Percentiles rank a stretch among this genome's conserved stretches.
Conservation (phyloP, 2,888 invertebrate species). For the Platycheirus albimanus region DNA sequence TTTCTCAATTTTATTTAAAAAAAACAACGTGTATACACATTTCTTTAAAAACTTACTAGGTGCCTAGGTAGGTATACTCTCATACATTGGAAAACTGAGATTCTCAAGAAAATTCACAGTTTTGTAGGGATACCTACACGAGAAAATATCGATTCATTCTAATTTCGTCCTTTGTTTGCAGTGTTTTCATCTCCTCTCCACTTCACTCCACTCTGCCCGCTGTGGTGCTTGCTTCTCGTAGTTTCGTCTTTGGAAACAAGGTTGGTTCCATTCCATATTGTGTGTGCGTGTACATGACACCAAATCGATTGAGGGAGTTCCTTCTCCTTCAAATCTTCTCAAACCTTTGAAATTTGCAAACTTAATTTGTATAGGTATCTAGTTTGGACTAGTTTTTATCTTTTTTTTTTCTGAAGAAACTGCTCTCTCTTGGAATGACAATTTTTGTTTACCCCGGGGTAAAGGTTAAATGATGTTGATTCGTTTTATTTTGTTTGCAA, state of each 20-base stretch:
- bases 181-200: constrained; percentile 41
- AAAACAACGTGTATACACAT: no score
- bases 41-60: no score
- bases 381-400: background rate
- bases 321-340: background rate
- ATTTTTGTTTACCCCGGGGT: no score
- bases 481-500: constrained; percentile 1
- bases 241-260: background rate
- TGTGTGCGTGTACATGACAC: constrained; percentile 2
- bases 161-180: constrained; percentile 31
- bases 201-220: no score
- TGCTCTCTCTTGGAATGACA: background rate
- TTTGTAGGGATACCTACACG: constrained; percentile 13
- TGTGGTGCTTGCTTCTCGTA: constrained; percentile 7
- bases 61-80: no score
- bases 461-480: constrained; percentile 1
- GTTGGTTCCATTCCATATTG: background rate
- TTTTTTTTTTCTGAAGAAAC: background rate
- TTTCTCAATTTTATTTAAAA: constrained; percentile 8
- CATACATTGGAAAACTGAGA: constrained; percentile 1
- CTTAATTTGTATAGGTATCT: background rate
- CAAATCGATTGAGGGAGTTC: constrained; percentile 5
- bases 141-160: constrained; percentile 46
- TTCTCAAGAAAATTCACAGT: constrained; percentile 17
- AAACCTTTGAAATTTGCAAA: background rate